Base-by-base conservation (phyloP, 2,113 vertebrate species). In the Pluvianellus socialis region DNA sequence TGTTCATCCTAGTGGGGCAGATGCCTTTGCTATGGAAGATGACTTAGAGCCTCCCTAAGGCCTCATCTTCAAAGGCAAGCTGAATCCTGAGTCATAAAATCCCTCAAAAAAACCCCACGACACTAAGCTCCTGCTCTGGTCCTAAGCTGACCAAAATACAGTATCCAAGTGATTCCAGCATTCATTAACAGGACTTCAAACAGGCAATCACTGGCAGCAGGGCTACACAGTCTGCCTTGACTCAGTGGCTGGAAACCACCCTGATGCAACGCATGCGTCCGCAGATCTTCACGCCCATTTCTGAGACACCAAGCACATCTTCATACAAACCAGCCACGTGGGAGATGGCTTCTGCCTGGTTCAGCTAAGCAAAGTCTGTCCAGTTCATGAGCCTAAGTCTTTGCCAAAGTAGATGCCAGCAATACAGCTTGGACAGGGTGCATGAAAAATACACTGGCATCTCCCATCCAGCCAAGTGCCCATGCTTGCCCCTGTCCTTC, bases 21-120 rank as follows among this genome's bases (percentile, higher is more conserved):
- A 96, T 90, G 94, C 70, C 86, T 96, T 95, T 88, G 52, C 76
- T 75, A 91, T 83, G 94, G 73, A 95, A 94, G 70, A 90, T 65
- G 62, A 94, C 94, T 94, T 85, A 84, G 83, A 22, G 65, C 73
- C 52, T 93, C 88, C 94, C 86, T 84, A 58, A 90, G 83, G 86
- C 8, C 62, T 79, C 2, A 6, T 79, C 91, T 96, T 95, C 83
- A 91, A 94, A 95, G 79, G 21, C 75, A 93, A 95, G 26, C 27
- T 80, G 89, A 70, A 94, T 84, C 63, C 27, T 23, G 42, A 93
- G 79, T 91, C 44, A 14, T 52, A 95, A 50, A 30, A 58, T 26
- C 33, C 33, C 52, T 59, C 50, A 55, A 72, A 77, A 47, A 50
- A 35, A 22, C 7, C 38, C 38, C 38, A 38, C 38, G 28, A 72